phyloP scores from a whole-genome alignment of 2,797 vertebrate genomes.

The Selene dorsalis region DNA sequence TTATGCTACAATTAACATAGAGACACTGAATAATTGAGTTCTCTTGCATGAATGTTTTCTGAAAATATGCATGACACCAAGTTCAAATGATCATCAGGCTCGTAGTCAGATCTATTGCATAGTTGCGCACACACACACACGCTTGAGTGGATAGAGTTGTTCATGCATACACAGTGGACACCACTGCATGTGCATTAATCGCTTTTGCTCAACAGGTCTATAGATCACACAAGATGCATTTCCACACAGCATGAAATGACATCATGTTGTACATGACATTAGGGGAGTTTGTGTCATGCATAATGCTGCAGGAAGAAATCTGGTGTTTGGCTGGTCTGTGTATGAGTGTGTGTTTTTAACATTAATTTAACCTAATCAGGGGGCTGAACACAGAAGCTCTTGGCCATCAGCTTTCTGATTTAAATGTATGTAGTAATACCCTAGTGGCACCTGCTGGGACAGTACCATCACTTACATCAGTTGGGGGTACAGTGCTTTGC shows the following conservation, averaged over 20 bases:
- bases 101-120: slow-evolving; percentile 4
- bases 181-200: slow-evolving; percentile 51
- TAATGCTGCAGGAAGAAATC: slow-evolving; percentile 43
- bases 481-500: slow-evolving; percentile 10
- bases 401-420: neutral
- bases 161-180: slow-evolving; percentile 53
- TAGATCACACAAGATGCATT: slow-evolving; percentile 48
- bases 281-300: slow-evolving; percentile 26
- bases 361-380: neutral
- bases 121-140: slow-evolving; percentile 8
- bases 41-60: slow-evolving; percentile 11
- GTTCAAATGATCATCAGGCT: slow-evolving; percentile 34
- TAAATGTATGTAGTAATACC: slow-evolving; percentile 6
- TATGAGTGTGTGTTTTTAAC: neutral
- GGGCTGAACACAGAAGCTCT: slow-evolving; percentile 13
- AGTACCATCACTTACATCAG: slow-evolving; percentile 22
- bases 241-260: slow-evolving; percentile 43
- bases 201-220: slow-evolving; percentile 48
- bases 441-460: slow-evolving; percentile 16
- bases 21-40: slow-evolving; percentile 25
- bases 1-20: neutral
- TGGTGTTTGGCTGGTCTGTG: slow-evolving; percentile 8
- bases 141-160: slow-evolving; percentile 23
- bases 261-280: slow-evolving; percentile 42
- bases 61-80: slow-evolving; percentile 17